Conservation (phyloP, 2,113 vertebrate genomes). For the Sebastes fasciatus region DNA sequence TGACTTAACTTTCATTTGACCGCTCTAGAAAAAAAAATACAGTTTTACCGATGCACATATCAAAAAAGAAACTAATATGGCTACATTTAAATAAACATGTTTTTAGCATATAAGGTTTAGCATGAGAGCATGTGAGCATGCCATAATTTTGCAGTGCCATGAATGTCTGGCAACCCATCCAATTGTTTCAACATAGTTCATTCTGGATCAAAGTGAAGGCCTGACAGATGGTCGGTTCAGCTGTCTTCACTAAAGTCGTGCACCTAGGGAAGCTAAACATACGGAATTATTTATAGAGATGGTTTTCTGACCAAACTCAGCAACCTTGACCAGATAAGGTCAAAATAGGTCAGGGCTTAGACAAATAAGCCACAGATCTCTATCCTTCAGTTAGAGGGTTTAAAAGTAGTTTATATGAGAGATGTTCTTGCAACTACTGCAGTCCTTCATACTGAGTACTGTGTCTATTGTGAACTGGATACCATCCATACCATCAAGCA, state of each 20-base stretch:
- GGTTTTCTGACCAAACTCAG: conserved; percentile 2
- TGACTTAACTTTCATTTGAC: too few relatives aligned
- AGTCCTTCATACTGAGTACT: not conserved
- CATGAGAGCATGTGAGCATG: too few relatives aligned
- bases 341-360: not conserved
- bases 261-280: not conserved
- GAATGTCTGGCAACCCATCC: not conserved
- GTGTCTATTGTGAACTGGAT: not conserved
- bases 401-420: not conserved
- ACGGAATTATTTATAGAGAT: conserved; percentile 14
- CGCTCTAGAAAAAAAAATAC: too few relatives aligned
- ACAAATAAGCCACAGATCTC: not conserved
- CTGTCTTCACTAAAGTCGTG: not conserved
- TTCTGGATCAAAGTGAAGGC: conserved; percentile 1
- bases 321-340: too few relatives aligned
- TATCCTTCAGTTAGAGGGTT: not conserved
- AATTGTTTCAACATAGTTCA: not conserved
- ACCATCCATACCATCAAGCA: not conserved
- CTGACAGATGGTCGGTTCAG: not conserved
- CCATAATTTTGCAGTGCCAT: not conserved
- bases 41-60: too few relatives aligned
- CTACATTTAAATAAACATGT: too few relatives aligned
- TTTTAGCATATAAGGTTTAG: too few relatives aligned
- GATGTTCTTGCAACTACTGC: not conserved
- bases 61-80: too few relatives aligned